Base-by-base conservation (phyloP, 2,888 invertebrate species). In the Troglohyphantes excavatus region DNA sequence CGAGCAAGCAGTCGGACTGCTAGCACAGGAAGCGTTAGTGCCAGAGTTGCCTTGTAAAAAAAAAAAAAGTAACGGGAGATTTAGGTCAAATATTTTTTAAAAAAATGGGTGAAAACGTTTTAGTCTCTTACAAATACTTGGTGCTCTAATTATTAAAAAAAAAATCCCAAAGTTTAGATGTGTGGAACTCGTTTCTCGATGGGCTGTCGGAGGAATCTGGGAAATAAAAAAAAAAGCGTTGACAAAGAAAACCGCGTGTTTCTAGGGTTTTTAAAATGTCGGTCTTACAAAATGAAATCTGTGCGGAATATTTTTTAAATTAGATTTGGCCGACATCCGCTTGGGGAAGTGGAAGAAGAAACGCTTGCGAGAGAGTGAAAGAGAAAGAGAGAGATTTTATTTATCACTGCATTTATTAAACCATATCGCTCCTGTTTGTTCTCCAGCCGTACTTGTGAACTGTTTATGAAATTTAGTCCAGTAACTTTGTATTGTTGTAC, bases 391-490 rank as follows among this genome's bases (percentile, higher is more conserved):
- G 67, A 83, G 78, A 33, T 90, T 88, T 84, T 83, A 76, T 90
- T 90, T 90, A 78, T 90, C 83, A 90, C 78, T 90, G 89, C 89
- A 90, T 90, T 90, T 90, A 90, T 78, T 90, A 78, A 90, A 90
- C 89, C 89, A 90, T 90, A 90, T 90, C 89, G 83, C 83, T 90
- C 76, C 76, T 84, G 76, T 84, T 75, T 76, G 43, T 88, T 88
- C 82, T 90, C 53, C 76, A 84, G 84, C 68, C 83, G 70, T 76
- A 63, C 63, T 89, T 76, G 82, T 89, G 83, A 89, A 89, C 75
- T 75, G 84, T 84, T 82, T 79, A 81, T 82, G 82, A 88, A 82
- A 79, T 88, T 82, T 84, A 72, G 90, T 84, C 84, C 90, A 81
- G 84, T 76, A 72, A 90, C 85, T 85, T 90, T 85, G 73, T 85